These are phyloP conservation scores for Rhinogobio ventralis DNA, from an alignment of 2,797 vertebrate species.

Conservation along the genomic window DNA sequence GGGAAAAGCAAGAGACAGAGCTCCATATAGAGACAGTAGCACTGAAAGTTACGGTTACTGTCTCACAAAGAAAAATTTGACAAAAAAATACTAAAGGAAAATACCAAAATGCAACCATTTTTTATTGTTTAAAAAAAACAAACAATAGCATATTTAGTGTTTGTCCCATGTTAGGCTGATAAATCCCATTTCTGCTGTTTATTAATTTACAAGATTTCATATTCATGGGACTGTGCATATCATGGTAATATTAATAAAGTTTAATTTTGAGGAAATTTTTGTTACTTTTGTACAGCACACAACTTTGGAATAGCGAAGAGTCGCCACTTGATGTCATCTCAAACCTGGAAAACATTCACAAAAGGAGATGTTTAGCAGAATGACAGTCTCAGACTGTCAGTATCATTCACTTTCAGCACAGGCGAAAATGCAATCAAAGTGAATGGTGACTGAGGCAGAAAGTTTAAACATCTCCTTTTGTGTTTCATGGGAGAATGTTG, in stretches of 20 bases:
- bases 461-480: background rate
- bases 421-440: background rate
- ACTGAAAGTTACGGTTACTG: background rate
- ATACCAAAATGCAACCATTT: background rate
- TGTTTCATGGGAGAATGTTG: background rate
- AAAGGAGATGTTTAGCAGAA: background rate
- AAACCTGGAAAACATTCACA: background rate
- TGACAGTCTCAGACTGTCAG: background rate
- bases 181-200: background rate
- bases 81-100: background rate
- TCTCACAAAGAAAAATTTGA: background rate
- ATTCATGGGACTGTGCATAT: background rate
- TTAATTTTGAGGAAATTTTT: background rate
- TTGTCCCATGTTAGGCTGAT: background rate
- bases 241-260: background rate
- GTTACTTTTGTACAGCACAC: background rate
- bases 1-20: slow-evolving; percentile 1
- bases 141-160: background rate
- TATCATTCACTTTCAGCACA: background rate
- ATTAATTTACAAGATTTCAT: background rate
- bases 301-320: background rate
- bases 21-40: background rate
- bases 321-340: no score
- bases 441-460: background rate
- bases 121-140: no score